Evolutionary conservation across 2,888 invertebrate genomes (phyloP).

Genomic region (Chaetogeoica ovagalla): DNA sequence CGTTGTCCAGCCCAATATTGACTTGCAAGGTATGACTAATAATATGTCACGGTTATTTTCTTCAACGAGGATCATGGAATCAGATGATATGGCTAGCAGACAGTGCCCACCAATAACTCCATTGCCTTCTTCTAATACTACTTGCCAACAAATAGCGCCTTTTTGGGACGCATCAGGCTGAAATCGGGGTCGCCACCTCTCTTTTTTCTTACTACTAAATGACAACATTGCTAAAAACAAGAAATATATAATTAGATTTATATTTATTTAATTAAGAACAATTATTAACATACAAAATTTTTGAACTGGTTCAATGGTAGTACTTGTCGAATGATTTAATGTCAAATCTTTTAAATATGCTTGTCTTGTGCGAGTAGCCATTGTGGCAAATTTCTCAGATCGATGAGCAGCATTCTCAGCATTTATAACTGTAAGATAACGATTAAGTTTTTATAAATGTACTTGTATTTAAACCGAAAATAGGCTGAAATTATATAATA

Average conservation of each 20-base stretch:
- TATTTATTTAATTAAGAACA: conserved; percentile 4
- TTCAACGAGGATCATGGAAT: conserved; percentile 85
- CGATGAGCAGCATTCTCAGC: conserved; percentile 95
- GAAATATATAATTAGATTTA: conserved; percentile 48
- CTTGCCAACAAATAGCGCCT: conserved; percentile 83
- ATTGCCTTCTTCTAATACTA: conserved; percentile 72
- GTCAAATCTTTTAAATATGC: conserved; percentile 94
- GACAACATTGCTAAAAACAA: conserved; percentile 71
- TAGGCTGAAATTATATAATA: not conserved
- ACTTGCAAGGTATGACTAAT: conserved; percentile 81
- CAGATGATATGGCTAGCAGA: conserved; percentile 82
- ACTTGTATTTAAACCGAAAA: not conserved
- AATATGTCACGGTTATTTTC: conserved; percentile 79
- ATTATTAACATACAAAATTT: conserved; percentile 75
- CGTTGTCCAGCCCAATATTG: conserved; percentile 75
- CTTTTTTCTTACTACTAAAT: conserved; percentile 75
- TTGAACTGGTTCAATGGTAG: conserved; percentile 79
- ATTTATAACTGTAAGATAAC: conserved; percentile 72
- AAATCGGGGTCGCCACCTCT: conserved; percentile 73
- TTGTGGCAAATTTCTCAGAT: conserved; percentile 94
- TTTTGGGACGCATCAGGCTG: conserved; percentile 73
- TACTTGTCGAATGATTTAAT: conserved; percentile 78
- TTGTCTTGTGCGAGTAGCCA: conserved; percentile 93
- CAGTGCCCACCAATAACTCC: conserved; percentile 72
- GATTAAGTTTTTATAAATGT: conserved; percentile 2